Evolutionary conservation across 2,797 vertebrate genomes (phyloP).

Genomic region (Sciurus carolinensis): DNA sequence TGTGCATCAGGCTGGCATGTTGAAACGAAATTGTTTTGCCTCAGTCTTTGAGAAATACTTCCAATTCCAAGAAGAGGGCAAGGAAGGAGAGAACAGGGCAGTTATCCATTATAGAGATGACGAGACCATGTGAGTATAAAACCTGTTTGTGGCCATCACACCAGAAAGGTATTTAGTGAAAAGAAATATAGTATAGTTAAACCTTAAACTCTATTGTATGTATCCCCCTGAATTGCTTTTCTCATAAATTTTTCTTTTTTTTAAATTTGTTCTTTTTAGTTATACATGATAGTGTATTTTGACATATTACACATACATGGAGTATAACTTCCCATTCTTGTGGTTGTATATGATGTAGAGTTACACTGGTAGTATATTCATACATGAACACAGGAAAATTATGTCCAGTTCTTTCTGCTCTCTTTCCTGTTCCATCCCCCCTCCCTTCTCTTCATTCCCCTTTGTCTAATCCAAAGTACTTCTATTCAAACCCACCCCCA

Average conservation of each 20-base stretch:
- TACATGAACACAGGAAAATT: too few species aligned
- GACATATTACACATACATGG: too few species aligned
- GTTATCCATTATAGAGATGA: constrained; percentile 99
- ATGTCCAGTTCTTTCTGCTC: too few species aligned
- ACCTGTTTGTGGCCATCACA: neutral
- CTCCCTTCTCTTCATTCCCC: too few species aligned
- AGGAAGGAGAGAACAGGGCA: constrained; percentile 96
- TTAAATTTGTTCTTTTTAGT: too few species aligned
- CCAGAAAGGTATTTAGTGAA: neutral
- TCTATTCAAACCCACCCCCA: too few species aligned
- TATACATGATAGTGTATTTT: too few species aligned
- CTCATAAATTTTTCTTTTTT: neutral
- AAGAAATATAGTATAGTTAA: neutral
- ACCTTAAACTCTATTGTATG: neutral
- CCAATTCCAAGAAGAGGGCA: constrained; percentile 98
- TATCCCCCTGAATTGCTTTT: neutral
- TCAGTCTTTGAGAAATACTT: constrained; percentile 99
- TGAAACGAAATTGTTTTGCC: constrained; percentile 99
- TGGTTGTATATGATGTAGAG: too few species aligned
- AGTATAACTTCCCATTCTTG: too few species aligned
- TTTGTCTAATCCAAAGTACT: too few species aligned
- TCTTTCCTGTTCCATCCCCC: too few species aligned
- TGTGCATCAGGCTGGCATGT: constrained; percentile 98
- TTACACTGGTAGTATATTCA: too few species aligned
- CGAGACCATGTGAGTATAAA: constrained; percentile 95